Evolutionary conservation across 2,113 vertebrate species (phyloP).

Genomic region (Brienomyrus longianalis): DNA sequence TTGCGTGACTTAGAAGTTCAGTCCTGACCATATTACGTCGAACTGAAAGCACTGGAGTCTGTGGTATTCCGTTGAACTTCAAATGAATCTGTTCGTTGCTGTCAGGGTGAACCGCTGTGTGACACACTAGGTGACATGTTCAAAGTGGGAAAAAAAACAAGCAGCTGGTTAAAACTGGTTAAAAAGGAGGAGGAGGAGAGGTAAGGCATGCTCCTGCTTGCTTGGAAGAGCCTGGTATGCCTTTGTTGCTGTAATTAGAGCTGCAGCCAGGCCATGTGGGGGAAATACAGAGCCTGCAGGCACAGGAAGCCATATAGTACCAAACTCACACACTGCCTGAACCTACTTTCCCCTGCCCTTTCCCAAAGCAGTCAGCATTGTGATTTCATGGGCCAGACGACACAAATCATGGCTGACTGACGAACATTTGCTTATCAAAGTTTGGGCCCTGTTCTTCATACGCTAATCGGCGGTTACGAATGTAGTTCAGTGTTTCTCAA

Average conservation of each 20-base stretch:
- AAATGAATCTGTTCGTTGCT: neutral
- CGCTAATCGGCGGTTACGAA: neutral
- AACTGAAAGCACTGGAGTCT: neutral
- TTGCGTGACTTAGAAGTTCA: neutral
- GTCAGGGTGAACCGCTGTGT: neutral
- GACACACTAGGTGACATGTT: neutral
- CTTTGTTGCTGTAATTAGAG: constrained; percentile 6
- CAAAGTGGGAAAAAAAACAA: neutral
- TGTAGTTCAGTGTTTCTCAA: neutral
- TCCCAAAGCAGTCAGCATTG: neutral
- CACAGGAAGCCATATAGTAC: neutral
- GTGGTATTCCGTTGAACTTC: neutral
- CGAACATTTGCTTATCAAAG: neutral
- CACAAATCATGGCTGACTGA: neutral
- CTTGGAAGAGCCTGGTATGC: neutral
- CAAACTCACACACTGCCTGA: neutral
- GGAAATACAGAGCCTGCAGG: neutral
- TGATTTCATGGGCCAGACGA: neutral
- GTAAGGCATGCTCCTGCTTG: neutral
- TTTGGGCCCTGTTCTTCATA: neutral
- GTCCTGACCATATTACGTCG: neutral
- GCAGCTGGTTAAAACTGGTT: neutral
- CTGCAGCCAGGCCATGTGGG: neutral
- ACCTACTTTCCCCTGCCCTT: neutral
- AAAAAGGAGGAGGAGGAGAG: neutral